A percentile compares a stretch with the other conserved stretches of the same genome.
These are phyloP conservation scores for Simalia tracyae DNA, from an alignment of 2,797 vertebrate genomes.

Conservation along the genomic window DNA sequence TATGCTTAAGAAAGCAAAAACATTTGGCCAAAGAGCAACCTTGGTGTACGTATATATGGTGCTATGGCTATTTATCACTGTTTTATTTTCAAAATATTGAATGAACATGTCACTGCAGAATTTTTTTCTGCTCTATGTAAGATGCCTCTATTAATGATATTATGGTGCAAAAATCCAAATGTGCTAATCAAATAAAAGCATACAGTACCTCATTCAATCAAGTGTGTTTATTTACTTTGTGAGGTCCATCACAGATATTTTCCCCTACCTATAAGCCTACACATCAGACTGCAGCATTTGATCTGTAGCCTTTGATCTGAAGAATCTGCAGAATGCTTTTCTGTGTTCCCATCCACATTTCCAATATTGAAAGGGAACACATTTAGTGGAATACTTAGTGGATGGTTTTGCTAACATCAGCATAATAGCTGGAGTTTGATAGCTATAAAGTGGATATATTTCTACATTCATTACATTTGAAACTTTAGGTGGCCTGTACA, in stretches of 20 bases:
- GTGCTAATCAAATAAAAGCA: conserved; percentile 39
- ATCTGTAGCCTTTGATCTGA: not conserved
- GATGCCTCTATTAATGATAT: conserved; percentile 2
- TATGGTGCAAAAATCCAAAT: conserved; percentile 15
- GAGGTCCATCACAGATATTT: not conserved
- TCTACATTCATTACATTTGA: not conserved
- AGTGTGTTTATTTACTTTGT: not conserved
- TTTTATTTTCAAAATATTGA: conserved; percentile 5
- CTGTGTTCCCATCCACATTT: not conserved
- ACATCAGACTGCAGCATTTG: no score
- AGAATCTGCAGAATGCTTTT: not conserved
- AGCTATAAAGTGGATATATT: not conserved
- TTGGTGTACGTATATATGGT: not conserved
- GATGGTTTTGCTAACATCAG: not conserved
- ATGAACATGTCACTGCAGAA: conserved; percentile 11
- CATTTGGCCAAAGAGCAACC: not conserved
- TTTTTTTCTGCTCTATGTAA: conserved; percentile 8
- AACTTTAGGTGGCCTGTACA: not conserved
- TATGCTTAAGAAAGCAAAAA: not conserved
- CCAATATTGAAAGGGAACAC: not conserved
- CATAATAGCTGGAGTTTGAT: not conserved
- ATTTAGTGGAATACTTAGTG: not conserved
- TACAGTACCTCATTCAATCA: conserved; percentile 16
- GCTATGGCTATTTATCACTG: not conserved
- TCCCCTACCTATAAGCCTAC: not conserved